Evolutionary conservation across 2,113 vertebrate genomes (phyloP).

Genomic region (Numenius arquata): DNA sequence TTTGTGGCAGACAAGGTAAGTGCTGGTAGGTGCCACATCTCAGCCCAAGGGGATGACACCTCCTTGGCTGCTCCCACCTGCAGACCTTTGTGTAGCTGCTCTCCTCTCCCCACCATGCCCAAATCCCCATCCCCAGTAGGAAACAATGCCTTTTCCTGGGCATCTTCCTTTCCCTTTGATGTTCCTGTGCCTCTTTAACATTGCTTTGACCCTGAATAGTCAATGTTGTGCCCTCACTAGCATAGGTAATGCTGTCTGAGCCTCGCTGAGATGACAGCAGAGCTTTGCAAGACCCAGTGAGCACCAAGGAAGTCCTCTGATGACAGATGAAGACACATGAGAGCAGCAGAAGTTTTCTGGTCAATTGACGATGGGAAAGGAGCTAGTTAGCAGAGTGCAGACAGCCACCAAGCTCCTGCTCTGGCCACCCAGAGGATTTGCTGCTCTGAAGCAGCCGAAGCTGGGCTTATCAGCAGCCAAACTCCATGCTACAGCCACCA

Average conservation of each 20-base stretch:
- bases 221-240: neutral
- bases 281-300: neutral
- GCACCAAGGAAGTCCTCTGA: neutral
- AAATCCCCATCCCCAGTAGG: neutral
- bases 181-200: neutral
- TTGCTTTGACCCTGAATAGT: neutral
- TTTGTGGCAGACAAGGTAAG: neutral
- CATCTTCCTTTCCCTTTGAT: neutral
- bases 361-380: neutral
- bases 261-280: neutral
- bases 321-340: neutral
- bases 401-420: neutral
- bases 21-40: neutral
- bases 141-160: neutral
- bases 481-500: neutral
- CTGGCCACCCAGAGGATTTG: neutral
- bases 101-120: neutral
- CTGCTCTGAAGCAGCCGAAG: neutral
- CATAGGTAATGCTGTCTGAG: neutral
- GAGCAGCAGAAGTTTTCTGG: neutral
- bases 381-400: neutral
- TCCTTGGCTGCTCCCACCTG: neutral
- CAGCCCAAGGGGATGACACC: neutral
- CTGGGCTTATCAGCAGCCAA: neutral
- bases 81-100: neutral